Evolutionary conservation across 2,888 invertebrate species (phyloP), one percentile per base, ranked within the genome.

Genomic region (Erynnis tages): DNA sequence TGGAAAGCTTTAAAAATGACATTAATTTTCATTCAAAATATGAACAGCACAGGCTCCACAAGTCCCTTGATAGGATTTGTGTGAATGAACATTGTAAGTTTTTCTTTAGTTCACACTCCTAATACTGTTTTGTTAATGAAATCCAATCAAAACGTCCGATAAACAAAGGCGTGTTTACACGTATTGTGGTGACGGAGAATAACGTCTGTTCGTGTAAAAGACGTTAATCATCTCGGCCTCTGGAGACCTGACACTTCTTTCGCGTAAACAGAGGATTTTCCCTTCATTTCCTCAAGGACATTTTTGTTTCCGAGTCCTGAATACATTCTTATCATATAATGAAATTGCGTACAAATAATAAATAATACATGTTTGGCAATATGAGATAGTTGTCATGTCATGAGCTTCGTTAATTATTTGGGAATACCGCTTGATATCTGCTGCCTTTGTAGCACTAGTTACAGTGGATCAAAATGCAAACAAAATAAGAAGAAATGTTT

Each of bases 221-320:
- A 77, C 72, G 79, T 80, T 81, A 80, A 79, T 80, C 79, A 81
- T 74, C 56, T 4, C 21, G 21, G 4, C 58, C 65, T 69, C 67
- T 63, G 21, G 62, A 63, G 65, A 70, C 65, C 61, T 27, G 34
- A 62, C 61, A 59, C 60, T 63, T 62, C 62, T 65, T 61, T 63
- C 59, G 59, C 63, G 69, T 54, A 53, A 63, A 49, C 40, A 41
- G 59, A 57, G 54, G 61, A 76, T 74, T 76, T 69, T 70, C 66
- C 70, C 70, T 70, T 80, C 76, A 82, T 80, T 82, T 82, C 79
- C 81, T 78, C 48, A 60, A 65, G 68, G 68, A 73, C 71, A 74
- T 75, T 79, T 75, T 73, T 75, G 74, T 77, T 80, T 78, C 76
- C 76, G 71, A 66, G 66, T 66, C 61, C 60, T 56, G 63, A 66